Evolutionary conservation across 2,888 invertebrate genomes (phyloP).

Genomic region (Caenorhabditis virilis): DNA sequence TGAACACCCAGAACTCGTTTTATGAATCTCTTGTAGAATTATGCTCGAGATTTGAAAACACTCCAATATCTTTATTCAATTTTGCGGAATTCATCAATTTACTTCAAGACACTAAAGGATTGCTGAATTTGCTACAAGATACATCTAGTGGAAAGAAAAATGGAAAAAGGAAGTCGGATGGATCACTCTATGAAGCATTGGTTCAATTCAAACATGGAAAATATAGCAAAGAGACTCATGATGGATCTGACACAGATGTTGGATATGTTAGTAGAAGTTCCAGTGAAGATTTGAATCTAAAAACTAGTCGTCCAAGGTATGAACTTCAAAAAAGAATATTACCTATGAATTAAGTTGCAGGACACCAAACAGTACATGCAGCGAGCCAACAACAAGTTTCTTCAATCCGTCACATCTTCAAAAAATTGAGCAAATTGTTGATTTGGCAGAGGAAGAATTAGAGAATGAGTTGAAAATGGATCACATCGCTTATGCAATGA

Average conservation of each 20-base stretch:
- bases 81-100: conserved; percentile 27
- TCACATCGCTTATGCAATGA: conserved; percentile 30
- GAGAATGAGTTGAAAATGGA: conserved; percentile 23
- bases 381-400: conserved; percentile 14
- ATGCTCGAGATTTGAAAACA: conserved; percentile 16
- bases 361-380: neutral
- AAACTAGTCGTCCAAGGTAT: conserved; percentile 23
- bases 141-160: conserved; percentile 1
- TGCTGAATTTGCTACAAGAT: conserved; percentile 8
- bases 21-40: conserved; percentile 25
- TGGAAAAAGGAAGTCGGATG: conserved; percentile 19
- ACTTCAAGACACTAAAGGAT: conserved; percentile 10
- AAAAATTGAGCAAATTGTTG: conserved; percentile 17
- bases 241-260: conserved; percentile 45
- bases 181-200: conserved; percentile 32
- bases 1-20: conserved; percentile 27
- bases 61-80: conserved; percentile 30
- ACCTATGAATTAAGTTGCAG: no score
- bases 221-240: conserved; percentile 34
- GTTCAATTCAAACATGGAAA: conserved; percentile 40
- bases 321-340: no score
- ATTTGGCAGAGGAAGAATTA: conserved; percentile 18
- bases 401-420: conserved; percentile 18
- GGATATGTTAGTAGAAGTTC: conserved; percentile 52
- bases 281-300: conserved; percentile 49